Base-by-base conservation (phyloP, 2,113 vertebrate species). In the Oxyura jamaicensis region DNA sequence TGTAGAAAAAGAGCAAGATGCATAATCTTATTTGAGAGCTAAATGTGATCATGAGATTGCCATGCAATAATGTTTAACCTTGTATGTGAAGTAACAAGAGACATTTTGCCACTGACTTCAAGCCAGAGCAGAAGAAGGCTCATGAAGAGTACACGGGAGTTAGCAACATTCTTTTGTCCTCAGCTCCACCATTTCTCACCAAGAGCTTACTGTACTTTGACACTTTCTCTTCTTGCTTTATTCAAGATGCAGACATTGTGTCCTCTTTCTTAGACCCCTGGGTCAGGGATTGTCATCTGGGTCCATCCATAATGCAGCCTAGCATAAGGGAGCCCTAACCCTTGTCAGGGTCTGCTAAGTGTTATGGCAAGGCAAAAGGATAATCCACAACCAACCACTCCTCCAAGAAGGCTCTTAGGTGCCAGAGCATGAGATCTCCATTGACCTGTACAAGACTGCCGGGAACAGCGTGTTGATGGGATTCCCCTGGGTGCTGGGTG, bases 341-440 rank as follows among this genome's bases (percentile, higher is more conserved):
- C 12, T 46, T 6, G 5, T 17, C 9, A n/a, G 13, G 13, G 3
- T 26, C 19, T 1, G 0, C 18, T 36, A 65, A 41, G 62, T 13
- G 18, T 41, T 68, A 33, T 10, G 41, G 44, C 56, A 66, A 48
- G 36, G 66, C 11, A 86, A 75, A 42, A 10, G 20, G 86, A 58
- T 48, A 29, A 59, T 28, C 74, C 26, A 13, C 25, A 77, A 16
- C 16, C 25, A 53, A 63, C 33, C 0, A 4, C 11, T 48, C 35
- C 20, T 86, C 14, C 35, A 29, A 69, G 21, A 42, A 63, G 22
- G 16, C 8, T 79, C 84, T 83, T 10, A 39, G 33, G 17, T 13
- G 23, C 13, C 65, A 22, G 60, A 77, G 12, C 11, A 6, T 8
- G 44, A 63, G 67, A 42, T 26, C 53, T 58, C 22, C 21, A 2